Conservation (phyloP, 2,113 vertebrate species). For the Erpornis zantholeuca region DNA sequence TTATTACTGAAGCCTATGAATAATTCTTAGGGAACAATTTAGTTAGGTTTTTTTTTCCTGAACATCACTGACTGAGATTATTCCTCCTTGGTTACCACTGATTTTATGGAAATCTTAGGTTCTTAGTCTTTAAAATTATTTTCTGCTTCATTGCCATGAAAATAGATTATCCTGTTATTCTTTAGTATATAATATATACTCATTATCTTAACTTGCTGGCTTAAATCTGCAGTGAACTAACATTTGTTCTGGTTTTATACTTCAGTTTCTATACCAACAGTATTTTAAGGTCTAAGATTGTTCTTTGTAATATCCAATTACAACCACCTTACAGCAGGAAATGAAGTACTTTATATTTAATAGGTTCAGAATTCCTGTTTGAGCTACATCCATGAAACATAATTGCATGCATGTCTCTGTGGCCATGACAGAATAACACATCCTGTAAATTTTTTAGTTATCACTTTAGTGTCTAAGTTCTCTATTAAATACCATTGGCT, state of each 20-base stretch:
- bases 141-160: neutral
- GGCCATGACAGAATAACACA: neutral
- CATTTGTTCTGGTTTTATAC: neutral
- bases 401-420: neutral
- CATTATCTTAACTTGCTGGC: neutral
- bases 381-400: neutral
- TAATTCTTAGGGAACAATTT: neutral
- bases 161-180: neutral
- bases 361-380: neutral
- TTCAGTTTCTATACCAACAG: neutral
- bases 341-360: neutral
- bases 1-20: neutral
- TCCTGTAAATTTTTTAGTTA: neutral
- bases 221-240: neutral
- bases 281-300: neutral
- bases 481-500: neutral
- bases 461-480: neutral
- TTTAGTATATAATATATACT: neutral
- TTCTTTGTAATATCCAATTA: neutral
- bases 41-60: neutral
- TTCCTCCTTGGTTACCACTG: neutral
- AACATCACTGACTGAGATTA: neutral
- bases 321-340: neutral
- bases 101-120: neutral
- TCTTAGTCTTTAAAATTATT: neutral